Base-by-base conservation (phyloP, 1,140 invertebrate species). In the Coptotermes formosanus region DNA sequence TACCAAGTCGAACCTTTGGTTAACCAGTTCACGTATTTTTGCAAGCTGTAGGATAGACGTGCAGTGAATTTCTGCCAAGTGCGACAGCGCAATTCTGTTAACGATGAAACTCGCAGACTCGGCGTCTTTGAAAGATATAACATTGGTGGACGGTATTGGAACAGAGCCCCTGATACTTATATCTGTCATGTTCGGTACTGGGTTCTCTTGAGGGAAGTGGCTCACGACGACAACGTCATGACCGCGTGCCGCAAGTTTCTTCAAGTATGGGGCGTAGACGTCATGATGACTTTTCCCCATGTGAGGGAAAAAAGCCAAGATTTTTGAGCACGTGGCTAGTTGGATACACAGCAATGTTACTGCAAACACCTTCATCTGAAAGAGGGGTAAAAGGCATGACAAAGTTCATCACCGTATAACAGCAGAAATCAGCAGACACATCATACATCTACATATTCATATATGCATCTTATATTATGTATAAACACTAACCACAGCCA, bases 211-310 rank as follows among this genome's bases (percentile, higher is more conserved):
- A 87, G 55, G 86, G 55, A 87, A 83, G 38, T 86, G 84, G 75
- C 88, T 90, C 16, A 89, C 82, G 1, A 90, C 88, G 3, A 88
- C 89, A 0, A 93, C 89, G 11, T 90, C 87, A 87, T 93, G 92
- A 12, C 91, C 91, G 85, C 89, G 88, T 21, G 82, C 82, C 2
- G 91, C 91, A 64, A 93, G 87, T n/a, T 90, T 90, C 11, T 89
- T 88, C 59, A 85, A 32, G 4, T 59, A 48, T 1, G 93, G 93
- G 84, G 94, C 91, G 88, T 94, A 94, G 38, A 95, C 93, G 30
- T 93, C 91, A 88, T 95, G 94, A 88, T 96, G 95, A 89, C 95
- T 96, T 75, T 92, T 93, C 1, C 94, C 93, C 2, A 92, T 90
- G 87, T 94, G 93, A 2, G 93, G 93, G 88, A 95, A 94, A 43